These are phyloP conservation scores for Picathartes gymnocephalus DNA, from an alignment of 2,113 vertebrate genomes.

Conservation along the genomic window DNA sequence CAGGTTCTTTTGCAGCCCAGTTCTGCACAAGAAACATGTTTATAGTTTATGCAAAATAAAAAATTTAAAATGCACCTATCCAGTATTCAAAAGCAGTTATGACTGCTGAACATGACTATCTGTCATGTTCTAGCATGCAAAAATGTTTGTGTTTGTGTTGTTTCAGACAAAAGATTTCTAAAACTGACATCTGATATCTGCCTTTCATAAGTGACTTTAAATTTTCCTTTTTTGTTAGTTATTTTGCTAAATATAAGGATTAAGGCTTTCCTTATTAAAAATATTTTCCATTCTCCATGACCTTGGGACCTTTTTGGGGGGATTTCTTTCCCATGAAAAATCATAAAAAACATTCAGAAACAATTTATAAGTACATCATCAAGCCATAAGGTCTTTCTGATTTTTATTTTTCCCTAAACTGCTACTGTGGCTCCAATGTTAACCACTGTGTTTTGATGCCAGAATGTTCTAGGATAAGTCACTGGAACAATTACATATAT, in stretches of 20 bases:
- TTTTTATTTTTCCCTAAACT: not conserved
- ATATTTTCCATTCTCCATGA: rapidly evolving
- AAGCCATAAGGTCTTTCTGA: not conserved
- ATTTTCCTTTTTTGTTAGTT: not conserved
- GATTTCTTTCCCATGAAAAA: not conserved
- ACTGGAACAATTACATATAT: not conserved
- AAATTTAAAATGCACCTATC: not conserved
- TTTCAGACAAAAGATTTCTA: not conserved
- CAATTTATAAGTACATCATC: not conserved
- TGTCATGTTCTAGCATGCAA: not conserved
- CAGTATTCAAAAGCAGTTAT: not conserved
- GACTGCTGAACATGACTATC: no score
- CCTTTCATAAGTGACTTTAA: not conserved
- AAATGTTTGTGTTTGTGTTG: not conserved
- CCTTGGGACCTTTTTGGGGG: not conserved
- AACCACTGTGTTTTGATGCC: not conserved
- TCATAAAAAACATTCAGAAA: not conserved
- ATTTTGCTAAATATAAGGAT: not conserved
- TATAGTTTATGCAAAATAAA: not conserved
- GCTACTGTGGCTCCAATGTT: not conserved
- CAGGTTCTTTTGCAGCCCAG: rapidly evolving
- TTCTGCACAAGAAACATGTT: not conserved
- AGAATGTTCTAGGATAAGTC: not conserved
- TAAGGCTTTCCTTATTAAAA: not conserved
- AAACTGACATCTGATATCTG: not conserved